A percentile compares a stretch with the other conserved stretches of the same genome.
Evolutionary conservation across 1,140 invertebrate species (phyloP).

Genomic region (Drosophila setifemur): DNA sequence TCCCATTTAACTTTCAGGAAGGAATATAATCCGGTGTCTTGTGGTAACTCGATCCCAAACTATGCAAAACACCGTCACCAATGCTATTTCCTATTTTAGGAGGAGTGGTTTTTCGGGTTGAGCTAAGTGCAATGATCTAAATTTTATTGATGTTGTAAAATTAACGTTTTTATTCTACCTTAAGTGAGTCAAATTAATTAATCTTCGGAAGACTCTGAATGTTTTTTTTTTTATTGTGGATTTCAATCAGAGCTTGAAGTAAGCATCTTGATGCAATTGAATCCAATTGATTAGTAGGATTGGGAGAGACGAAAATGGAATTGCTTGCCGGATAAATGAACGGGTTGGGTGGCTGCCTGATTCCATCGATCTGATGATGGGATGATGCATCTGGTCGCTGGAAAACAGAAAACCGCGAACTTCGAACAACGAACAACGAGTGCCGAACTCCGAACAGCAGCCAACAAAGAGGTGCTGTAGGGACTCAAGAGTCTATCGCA

Average conservation of each 20-base stretch:
- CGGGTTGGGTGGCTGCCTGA: constrained; percentile 27
- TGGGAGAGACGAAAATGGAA: constrained; percentile 25
- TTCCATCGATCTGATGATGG: constrained; percentile 32
- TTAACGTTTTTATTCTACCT: no score
- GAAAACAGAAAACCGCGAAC: no score
- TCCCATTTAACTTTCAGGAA: no score
- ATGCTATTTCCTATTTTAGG: no score
- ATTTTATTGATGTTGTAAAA: neutral
- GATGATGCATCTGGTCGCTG: constrained; percentile 30
- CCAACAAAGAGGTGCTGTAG: constrained; percentile 39
- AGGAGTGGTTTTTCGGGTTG: no score
- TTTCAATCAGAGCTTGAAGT: constrained; percentile 14
- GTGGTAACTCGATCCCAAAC: neutral
- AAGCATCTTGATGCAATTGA: constrained; percentile 42
- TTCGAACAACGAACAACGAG: neutral
- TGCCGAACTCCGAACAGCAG: neutral
- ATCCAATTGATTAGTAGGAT: constrained; percentile 34
- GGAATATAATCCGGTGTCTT: no score
- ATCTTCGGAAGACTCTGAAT: no score
- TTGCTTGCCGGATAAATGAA: constrained; percentile 30
- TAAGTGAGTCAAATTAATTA: no score
- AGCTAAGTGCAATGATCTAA: neutral
- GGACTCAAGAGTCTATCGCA: constrained; percentile 20
- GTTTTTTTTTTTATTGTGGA: constrained; percentile 3
- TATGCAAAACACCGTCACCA: neutral